phyloP scores from a whole-genome alignment of 2,797 vertebrate species.

The Rhabdomys pumilio region DNA sequence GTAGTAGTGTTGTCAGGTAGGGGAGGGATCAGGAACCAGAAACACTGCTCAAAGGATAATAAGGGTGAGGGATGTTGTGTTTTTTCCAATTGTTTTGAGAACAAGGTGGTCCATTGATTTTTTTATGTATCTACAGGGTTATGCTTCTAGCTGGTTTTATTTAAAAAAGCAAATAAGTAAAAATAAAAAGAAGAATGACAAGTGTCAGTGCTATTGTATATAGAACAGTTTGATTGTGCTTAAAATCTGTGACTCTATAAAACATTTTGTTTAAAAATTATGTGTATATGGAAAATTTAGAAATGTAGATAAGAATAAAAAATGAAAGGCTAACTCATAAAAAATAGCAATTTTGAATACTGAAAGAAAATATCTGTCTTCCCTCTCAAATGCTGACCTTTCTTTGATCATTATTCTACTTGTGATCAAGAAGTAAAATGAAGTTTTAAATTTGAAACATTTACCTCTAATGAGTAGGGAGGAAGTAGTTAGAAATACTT shows the following conservation, averaged over 20 bases:
- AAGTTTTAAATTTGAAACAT: not conserved
- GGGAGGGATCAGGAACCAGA: not conserved
- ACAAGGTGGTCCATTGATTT: not conserved
- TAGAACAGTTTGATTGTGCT: not conserved
- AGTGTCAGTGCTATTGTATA: not conserved
- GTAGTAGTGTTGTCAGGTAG: not conserved
- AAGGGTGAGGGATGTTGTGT: not conserved
- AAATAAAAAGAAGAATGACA: not conserved
- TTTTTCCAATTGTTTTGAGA: conserved; percentile 39
- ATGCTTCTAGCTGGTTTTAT: not conserved
- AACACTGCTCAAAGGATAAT: not conserved
- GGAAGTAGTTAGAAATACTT: not conserved
- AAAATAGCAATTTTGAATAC: not conserved
- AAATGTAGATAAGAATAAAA: conserved; percentile 17
- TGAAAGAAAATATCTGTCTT: not conserved
- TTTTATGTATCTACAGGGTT: not conserved
- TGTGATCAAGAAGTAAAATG: not conserved
- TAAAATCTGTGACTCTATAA: not conserved
- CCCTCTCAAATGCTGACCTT: not conserved
- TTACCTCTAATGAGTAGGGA: not conserved
- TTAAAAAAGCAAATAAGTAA: too few relatives aligned
- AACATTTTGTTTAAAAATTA: conserved; percentile 12
- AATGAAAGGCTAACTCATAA: not conserved
- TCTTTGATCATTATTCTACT: not conserved
- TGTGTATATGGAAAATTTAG: not conserved